Percentiles rank a stretch among this genome's conserved stretches.
These are phyloP conservation scores for Alviniconcha marisindica DNA, from an alignment of 1,140 invertebrate genomes.

Conservation along the genomic window DNA sequence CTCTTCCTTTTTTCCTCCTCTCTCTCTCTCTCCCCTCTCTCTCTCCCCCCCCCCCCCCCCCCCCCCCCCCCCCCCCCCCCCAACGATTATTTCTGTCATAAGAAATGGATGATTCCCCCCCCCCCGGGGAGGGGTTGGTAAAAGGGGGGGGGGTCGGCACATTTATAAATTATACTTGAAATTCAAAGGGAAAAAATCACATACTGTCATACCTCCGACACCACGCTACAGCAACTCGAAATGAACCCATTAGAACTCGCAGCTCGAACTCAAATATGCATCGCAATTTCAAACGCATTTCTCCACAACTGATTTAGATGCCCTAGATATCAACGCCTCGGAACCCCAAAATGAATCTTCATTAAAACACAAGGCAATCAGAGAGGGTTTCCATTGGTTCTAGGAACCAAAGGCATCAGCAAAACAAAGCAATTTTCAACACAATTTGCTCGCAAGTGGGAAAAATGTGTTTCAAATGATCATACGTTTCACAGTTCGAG, in stretches of 20 bases:
- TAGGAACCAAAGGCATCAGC: background rate
- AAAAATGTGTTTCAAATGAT: background rate
- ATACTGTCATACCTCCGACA: too few species aligned
- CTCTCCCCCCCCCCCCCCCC: background rate
- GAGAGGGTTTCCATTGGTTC: background rate
- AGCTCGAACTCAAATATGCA: too few species aligned
- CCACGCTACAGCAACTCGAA: too few species aligned
- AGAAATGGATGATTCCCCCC: too few species aligned
- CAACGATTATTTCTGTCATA: too few species aligned
- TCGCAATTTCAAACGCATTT: too few species aligned
- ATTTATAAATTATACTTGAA: too few species aligned
- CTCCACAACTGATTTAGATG: too few species aligned
- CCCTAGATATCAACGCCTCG: too few species aligned
- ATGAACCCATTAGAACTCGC: background rate
- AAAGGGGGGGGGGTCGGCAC: too few species aligned
- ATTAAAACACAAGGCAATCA: background rate
- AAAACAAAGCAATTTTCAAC: conserved; percentile 16
- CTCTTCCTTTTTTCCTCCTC: background rate
- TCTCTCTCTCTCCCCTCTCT: background rate
- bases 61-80: background rate
- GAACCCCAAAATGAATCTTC: background rate
- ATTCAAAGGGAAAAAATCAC: too few species aligned
- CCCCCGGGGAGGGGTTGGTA: too few species aligned
- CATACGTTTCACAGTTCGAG: background rate
- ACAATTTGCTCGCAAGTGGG: conserved; percentile 9